Evolutionary conservation across 2,797 vertebrate genomes (phyloP).

Genomic region (Galagoides demidoff): DNA sequence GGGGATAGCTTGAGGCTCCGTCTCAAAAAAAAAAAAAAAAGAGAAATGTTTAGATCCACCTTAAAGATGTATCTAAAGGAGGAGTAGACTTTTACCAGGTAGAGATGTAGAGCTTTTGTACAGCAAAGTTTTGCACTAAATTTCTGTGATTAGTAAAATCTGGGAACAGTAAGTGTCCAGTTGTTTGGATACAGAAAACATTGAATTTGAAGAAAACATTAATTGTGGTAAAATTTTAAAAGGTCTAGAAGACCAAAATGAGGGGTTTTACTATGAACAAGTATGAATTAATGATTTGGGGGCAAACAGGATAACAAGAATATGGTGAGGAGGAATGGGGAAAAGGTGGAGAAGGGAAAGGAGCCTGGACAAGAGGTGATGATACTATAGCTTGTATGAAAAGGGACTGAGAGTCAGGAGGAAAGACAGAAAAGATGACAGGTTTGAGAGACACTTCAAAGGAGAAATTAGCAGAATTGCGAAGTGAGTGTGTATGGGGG

Average conservation of each 20-base stretch:
- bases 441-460: neutral
- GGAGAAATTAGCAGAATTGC: neutral
- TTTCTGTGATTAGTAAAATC: neutral
- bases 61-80: neutral
- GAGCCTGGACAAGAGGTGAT: neutral
- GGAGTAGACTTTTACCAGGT: neutral
- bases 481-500: neutral
- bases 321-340: neutral
- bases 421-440: neutral
- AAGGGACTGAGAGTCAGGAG: neutral
- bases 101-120: neutral
- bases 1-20: too few species aligned
- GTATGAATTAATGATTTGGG: neutral
- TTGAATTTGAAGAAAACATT: neutral
- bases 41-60: neutral
- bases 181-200: neutral
- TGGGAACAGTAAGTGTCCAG: neutral
- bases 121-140: neutral
- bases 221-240: neutral
- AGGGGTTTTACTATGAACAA: neutral
- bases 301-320: neutral
- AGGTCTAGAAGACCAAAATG: neutral
- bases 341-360: neutral
- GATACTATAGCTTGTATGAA: neutral
- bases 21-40: neutral